phyloP scores from a whole-genome alignment of 2,797 vertebrate species.

The Trichosurus vulpecula region DNA sequence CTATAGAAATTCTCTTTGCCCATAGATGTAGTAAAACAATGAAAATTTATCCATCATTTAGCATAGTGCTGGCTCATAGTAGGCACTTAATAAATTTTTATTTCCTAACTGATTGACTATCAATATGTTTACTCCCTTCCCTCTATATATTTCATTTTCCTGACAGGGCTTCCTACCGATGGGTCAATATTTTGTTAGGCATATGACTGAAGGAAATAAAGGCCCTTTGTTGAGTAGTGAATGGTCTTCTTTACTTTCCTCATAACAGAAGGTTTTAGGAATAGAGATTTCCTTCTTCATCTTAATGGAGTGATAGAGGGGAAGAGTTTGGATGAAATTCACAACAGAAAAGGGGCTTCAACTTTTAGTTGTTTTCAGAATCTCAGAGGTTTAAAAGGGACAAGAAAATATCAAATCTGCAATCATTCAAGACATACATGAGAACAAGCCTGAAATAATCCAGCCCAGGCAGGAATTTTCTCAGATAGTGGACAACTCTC shows the following conservation, averaged over 20 bases:
- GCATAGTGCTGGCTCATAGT: neutral
- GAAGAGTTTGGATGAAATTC: neutral
- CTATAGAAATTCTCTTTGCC: neutral
- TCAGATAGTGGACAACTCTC: neutral
- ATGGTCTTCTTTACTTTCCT: neutral
- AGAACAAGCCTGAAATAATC: neutral
- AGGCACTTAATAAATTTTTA: neutral
- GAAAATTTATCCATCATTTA: neutral
- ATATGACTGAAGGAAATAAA: neutral
- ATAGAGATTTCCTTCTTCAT: neutral
- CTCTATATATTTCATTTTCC: neutral
- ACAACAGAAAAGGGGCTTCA: neutral
- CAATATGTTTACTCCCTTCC: neutral
- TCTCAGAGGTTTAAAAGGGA: slow-evolving; percentile 3
- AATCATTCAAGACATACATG: neutral
- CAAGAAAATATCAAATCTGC: neutral
- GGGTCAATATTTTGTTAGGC: neutral
- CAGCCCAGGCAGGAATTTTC: neutral
- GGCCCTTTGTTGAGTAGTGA: neutral
- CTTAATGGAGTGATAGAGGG: neutral
- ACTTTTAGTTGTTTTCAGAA: slow-evolving; percentile 16
- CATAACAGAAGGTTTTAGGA: neutral
- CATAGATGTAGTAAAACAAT: neutral
- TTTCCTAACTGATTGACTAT: neutral
- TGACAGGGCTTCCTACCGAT: neutral